Base-by-base conservation (phyloP, 2,797 vertebrate species). In the Cephalopachus bancanus region DNA sequence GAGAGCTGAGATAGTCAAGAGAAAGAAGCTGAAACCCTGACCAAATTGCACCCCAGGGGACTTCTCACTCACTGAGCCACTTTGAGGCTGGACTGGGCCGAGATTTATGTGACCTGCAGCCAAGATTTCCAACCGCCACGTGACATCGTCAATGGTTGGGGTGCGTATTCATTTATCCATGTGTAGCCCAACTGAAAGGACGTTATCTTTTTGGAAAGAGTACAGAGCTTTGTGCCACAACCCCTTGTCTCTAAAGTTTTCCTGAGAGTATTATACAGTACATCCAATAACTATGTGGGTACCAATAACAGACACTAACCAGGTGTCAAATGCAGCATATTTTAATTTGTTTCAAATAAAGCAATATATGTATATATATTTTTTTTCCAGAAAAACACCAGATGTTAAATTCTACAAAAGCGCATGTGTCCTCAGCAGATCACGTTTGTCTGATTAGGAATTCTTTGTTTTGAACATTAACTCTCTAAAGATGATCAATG, bases 321-420 rank as follows among this genome's bases (percentile, higher is more conserved):
- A 83, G 94, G 98, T 60, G 88, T 98, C 97, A 98, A 98, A 98
- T 91, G 71, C 97, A 98, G 97, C 97, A 97, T 97, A 97, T 98
- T 97, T 98, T 98, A 98, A 96, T 96, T 98, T 96, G 96, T 98
- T 97, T 98, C 95, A 91, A 96, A 98, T 97, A 97, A 98, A 98
- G 98, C 97, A 97, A 97, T 98, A 98, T 97, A 96, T 96, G 96
- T 72, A 74, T 93, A 96, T 97, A 79, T 95, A 7, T 90, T 91
- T 94, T 90, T 91, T 94, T 96, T 97, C 91, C 98, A 98, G 97
- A 98, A 98, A 97, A 98, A 98, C 98, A 98, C 97, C 92, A 96
- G 97, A 96, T 97, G 96, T 98, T 97, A 96, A 98, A 93, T 96
- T 98, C 97, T 98, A 98, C 89, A 97, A 88, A 98, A 97, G 96